Conservation (phyloP, 2,113 vertebrate genomes). For the Gasterosteus aculeatus region DNA sequence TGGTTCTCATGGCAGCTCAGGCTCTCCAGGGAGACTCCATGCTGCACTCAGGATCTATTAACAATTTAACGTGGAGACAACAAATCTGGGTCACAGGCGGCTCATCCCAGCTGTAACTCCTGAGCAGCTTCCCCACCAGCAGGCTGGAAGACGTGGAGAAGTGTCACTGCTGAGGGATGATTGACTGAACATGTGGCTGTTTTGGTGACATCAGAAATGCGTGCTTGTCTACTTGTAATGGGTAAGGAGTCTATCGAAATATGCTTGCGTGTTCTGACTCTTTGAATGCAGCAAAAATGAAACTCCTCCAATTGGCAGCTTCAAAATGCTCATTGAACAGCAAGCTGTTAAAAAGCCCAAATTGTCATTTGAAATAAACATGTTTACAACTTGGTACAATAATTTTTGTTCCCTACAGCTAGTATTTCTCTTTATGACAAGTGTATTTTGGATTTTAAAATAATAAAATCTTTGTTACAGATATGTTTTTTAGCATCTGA, state of each 20-base stretch:
- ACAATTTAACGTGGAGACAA: conserved; percentile 79
- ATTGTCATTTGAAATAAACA: background rate
- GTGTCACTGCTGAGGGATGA: conserved; percentile 22
- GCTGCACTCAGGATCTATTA: conserved; percentile 79
- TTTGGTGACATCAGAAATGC: background rate
- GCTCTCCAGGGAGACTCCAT: conserved; percentile 68
- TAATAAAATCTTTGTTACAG: background rate
- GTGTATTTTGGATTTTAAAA: background rate
- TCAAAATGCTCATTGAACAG: background rate
- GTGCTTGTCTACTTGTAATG: background rate
- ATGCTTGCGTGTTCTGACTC: too few species aligned
- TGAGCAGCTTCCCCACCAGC: conserved; percentile 35
- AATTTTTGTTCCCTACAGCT: background rate
- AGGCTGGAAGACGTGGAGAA: conserved; percentile 18
- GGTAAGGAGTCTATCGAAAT: background rate
- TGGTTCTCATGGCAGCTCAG: conserved; percentile 61
- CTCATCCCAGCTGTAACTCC: conserved; percentile 51
- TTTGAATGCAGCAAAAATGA: background rate
- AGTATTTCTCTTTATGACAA: background rate
- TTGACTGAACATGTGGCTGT: conserved; percentile 21
- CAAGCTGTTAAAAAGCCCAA: background rate
- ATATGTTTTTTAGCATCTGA: too few species aligned
- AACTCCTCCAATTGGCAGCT: background rate
- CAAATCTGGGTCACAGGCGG: conserved; percentile 74
- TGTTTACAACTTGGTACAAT: background rate